Percentiles rank a stretch among this genome's conserved stretches.
Conservation (phyloP, 2,797 vertebrate species). For the Rhincodon typus region DNA sequence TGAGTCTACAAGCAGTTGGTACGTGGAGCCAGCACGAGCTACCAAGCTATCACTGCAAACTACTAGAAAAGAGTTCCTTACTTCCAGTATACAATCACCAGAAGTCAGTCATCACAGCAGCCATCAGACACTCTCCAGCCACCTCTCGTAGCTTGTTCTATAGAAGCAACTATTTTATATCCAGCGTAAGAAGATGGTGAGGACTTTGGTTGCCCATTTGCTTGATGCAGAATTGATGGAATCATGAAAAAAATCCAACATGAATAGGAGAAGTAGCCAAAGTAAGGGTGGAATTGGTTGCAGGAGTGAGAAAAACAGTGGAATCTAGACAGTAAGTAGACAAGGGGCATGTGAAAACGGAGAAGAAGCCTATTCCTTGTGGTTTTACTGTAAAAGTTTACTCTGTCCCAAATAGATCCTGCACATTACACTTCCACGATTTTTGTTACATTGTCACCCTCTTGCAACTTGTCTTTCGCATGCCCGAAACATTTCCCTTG, state of each 20-base stretch:
- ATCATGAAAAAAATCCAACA: not conserved
- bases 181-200: not conserved
- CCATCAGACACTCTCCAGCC: too few species aligned
- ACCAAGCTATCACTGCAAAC: not conserved
- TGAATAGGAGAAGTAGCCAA: not conserved
- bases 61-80: not conserved
- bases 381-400: not conserved
- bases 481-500: not conserved
- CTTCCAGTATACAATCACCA: not conserved
- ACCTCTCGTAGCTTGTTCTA: too few species aligned
- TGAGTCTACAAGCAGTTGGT: too few species aligned
- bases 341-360: not conserved
- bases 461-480: not conserved
- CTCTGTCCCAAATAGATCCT: not conserved
- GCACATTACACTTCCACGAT: not conserved
- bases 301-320: not conserved
- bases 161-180: not conserved
- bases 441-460: not conserved
- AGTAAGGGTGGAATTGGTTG: not conserved
- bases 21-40: too few species aligned
- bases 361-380: not conserved
- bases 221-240: not conserved
- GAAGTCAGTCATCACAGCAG: too few species aligned
- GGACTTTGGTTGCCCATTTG: not conserved
- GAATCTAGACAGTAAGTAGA: not conserved